phyloP scores from a whole-genome alignment of 2,113 vertebrate genomes.

The Artemisiospiza belli region DNA sequence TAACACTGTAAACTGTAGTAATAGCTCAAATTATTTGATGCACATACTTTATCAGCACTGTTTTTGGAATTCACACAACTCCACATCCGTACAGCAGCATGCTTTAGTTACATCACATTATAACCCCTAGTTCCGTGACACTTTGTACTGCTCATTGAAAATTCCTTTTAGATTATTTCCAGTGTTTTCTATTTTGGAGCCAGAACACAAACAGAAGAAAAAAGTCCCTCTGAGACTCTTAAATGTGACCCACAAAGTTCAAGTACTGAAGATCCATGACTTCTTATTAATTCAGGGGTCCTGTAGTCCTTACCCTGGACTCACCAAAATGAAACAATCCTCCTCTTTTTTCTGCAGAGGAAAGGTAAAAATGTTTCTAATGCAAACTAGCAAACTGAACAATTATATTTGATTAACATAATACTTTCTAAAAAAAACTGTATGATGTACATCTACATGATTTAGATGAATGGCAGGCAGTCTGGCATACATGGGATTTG shows the following conservation, averaged over 20 bases:
- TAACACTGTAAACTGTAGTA: background rate
- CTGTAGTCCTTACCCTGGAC: background rate
- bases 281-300: background rate
- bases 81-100: rapidly evolving
- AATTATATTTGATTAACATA: background rate
- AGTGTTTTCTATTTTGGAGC: background rate
- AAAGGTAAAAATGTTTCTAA: background rate
- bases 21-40: background rate
- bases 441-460: background rate
- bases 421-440: background rate
- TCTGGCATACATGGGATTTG: background rate
- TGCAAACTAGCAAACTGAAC: background rate
- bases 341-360: background rate
- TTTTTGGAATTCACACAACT: background rate
- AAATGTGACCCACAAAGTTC: background rate
- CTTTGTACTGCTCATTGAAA: background rate
- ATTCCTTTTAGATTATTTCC: background rate
- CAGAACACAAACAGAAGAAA: background rate
- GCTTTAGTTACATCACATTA: background rate
- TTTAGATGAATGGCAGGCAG: background rate
- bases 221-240: background rate
- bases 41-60: background rate
- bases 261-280: background rate
- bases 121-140: background rate
- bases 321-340: background rate